Conservation (phyloP, 92 coral and sea anemone genomes). For the Chrysogorgia sp. region DNA sequence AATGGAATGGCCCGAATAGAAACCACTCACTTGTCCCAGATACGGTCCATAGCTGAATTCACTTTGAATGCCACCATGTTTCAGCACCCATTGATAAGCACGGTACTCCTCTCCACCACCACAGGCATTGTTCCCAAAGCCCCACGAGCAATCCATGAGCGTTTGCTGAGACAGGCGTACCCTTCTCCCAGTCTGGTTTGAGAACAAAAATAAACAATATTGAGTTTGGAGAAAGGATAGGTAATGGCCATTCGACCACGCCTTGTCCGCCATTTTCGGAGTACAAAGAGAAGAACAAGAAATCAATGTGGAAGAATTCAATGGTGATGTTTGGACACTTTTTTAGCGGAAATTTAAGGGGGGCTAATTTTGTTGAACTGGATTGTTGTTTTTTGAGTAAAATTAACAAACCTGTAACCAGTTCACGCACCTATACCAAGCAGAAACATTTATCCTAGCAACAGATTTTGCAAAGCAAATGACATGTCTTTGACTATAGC, state of each 20-base stretch:
- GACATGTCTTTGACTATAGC: no score
- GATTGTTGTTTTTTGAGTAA: no score
- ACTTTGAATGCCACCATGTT: conserved; percentile 92
- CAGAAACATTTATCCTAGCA: no score
- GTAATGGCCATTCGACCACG: neutral
- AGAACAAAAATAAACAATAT: neutral
- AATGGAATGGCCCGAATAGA: no score
- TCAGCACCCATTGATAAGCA: conserved; percentile 91
- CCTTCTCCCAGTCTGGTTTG: conserved; percentile 68
- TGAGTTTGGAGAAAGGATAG: neutral
- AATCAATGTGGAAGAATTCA: no score
- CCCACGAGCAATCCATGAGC: conserved; percentile 94
- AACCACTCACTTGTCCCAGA: conserved; percentile 70
- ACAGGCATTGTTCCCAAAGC: conserved; percentile 92
- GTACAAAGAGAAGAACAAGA: neutral
- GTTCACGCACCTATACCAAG: neutral
- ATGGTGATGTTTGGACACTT: no score
- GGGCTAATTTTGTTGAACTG: no score
- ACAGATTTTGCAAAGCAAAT: no score
- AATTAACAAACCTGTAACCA: no score
- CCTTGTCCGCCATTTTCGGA: neutral
- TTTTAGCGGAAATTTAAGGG: no score
- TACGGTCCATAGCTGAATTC: conserved; percentile 89
- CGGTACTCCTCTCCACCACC: conserved; percentile 97
- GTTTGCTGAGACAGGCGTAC: conserved; percentile 89